A percentile compares a stretch with the other conserved stretches of the same genome.
Conservation (phyloP, 2,888 invertebrate genomes). For the Scaeva pyrastri region DNA sequence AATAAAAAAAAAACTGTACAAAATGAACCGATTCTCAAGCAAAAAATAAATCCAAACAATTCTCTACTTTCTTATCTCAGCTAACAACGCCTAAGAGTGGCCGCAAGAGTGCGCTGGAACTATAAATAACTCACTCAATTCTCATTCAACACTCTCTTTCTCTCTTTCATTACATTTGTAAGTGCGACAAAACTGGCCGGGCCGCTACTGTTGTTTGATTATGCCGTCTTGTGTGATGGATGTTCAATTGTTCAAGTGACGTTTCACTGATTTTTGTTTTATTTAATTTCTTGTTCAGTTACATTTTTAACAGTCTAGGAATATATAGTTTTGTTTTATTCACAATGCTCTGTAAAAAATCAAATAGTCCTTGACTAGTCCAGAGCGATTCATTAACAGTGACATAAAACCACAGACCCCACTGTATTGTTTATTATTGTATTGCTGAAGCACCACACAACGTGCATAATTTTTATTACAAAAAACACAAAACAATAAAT, state of each 20-base stretch:
- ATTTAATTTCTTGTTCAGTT: conserved; percentile 51
- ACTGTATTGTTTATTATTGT: conserved; percentile 10
- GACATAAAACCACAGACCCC: conserved; percentile 28
- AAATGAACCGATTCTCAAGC: conserved; percentile 76
- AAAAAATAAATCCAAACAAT: conserved; percentile 77
- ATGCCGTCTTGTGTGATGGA: conserved; percentile 58
- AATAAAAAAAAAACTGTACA: conserved; percentile 78
- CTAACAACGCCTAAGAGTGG: conserved; percentile 83
- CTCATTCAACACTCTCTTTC: conserved; percentile 66
- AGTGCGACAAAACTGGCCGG: conserved; percentile 78
- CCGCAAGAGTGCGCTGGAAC: conserved; percentile 84
- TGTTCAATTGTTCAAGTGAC: conserved; percentile 60
- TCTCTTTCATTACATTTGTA: conserved; percentile 84
- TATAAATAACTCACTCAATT: conserved; percentile 79
- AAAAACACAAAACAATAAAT: conserved; percentile 21
- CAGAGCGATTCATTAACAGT: conserved; percentile 30
- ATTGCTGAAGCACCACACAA: conserved; percentile 74
- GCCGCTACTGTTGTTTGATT: conserved; percentile 66
- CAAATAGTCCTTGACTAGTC: conserved; percentile 27
- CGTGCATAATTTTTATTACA: conserved; percentile 62
- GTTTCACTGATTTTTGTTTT: conserved; percentile 47
- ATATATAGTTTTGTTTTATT: conserved; percentile 33
- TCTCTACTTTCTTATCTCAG: conserved; percentile 81
- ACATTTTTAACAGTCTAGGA: conserved; percentile 9
- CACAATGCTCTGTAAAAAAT: conserved; percentile 22